Evolutionary conservation across 1,140 invertebrate genomes (phyloP).

Genomic region (Ceratina calcarata): DNA sequence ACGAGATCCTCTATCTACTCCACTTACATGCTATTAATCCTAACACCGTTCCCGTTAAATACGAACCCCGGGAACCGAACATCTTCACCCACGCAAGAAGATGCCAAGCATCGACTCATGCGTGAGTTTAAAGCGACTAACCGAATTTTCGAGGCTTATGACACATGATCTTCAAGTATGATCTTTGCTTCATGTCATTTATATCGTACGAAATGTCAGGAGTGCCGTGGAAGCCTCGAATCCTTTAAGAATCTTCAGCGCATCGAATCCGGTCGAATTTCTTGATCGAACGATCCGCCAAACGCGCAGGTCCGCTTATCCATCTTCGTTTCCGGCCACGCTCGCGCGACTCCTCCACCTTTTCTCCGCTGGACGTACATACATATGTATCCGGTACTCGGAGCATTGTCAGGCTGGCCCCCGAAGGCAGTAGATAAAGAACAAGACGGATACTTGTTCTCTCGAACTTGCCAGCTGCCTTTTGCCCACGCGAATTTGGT

Average conservation of each 20-base stretch:
- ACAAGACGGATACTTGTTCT: constrained; percentile 57
- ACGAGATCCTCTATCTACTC: constrained; percentile 20
- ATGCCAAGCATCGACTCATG: neutral
- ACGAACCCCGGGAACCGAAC: neutral
- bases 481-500: constrained; percentile 64
- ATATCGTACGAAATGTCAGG: no score
- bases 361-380: constrained; percentile 31
- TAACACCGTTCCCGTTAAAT: constrained; percentile 12
- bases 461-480: constrained; percentile 44
- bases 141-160: no score
- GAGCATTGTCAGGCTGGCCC: constrained; percentile 49
- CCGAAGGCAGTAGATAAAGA: constrained; percentile 60
- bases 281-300: constrained; percentile 33
- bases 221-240: neutral
- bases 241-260: constrained; percentile 6
- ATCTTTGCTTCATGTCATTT: no score
- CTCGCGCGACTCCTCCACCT: neutral
- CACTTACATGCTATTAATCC: constrained; percentile 34
- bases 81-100: constrained; percentile 8
- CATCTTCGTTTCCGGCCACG: constrained; percentile 13
- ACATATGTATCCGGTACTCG: constrained; percentile 57
- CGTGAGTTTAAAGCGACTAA: no score
- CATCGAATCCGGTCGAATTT: constrained; percentile 6
- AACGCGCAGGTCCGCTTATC: neutral
- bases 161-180: neutral